Base-by-base conservation (phyloP, 1,140 invertebrate genomes). In the Fopius arisanus region DNA sequence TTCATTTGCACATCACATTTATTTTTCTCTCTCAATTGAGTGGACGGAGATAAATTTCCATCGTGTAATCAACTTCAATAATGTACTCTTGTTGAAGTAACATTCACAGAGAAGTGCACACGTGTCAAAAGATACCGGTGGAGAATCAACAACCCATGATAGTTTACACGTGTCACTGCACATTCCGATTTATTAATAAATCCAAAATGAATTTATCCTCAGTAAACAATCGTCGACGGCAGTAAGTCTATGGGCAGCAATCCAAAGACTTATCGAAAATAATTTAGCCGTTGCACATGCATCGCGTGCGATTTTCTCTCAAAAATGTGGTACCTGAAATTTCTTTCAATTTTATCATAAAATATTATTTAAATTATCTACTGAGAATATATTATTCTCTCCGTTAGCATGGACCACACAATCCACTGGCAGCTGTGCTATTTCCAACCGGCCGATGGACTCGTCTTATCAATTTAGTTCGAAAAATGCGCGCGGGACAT, bases 361-460 rank as follows among this genome's bases (percentile, higher is more conserved):
- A n/a, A n/a, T n/a, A n/a, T n/a, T n/a, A n/a, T n/a, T n/a, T n/a
- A n/a, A n/a, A n/a, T n/a, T n/a, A n/a, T n/a, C n/a, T n/a, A n/a
- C n/a, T n/a, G n/a, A n/a, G n/a, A n/a, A n/a, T n/a, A 23, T 59
- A 59, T 59, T 23, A 59, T 59, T 59, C 26, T 21, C 54, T 14
- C 54, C 26, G 6, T 23, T 59, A 21, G 43, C n/a, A 48, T 48
- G 16, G 19, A 7, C 23, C 23, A 26, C 23, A 26, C 9, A 59
- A 59, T 23, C 26, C 54, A 5, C 54, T 21, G 21, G 7, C 41
- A 19, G 41, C 26, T 69, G 67, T 48, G 26, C 67, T 69, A 69
- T 69, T 69, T 69, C 5, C 43, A 48, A 43, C 3, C 67, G 43
- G 67, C 67, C 72, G 72, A 73, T 73, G 72, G 72, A 73, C 65